phyloP scores from a whole-genome alignment of 2,113 vertebrate genomes.

The Lontra canadensis region DNA sequence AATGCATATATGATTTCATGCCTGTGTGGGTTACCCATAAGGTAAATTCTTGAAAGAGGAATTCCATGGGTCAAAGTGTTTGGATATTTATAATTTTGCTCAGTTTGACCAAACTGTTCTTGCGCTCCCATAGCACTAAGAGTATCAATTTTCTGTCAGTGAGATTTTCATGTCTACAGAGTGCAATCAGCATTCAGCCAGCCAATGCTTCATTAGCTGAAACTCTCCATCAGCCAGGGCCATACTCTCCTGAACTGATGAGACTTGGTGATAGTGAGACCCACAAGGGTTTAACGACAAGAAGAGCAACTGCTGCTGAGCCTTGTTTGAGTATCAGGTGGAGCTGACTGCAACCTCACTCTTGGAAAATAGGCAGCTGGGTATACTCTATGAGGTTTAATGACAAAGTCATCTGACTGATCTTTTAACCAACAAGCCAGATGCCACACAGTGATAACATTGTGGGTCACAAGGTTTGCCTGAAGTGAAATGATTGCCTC shows the following conservation, averaged over 20 bases:
- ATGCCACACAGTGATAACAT: background rate
- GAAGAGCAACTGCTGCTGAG: background rate
- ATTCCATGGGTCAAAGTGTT: background rate
- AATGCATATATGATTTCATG: background rate
- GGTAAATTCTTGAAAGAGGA: background rate
- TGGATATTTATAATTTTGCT: background rate
- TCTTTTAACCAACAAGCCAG: background rate
- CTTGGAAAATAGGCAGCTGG: background rate
- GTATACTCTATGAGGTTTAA: background rate
- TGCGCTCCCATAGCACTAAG: background rate
- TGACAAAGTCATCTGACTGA: background rate
- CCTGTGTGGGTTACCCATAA: rapidly evolving
- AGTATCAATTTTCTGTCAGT: background rate
- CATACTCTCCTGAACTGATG: background rate
- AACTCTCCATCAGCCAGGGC: background rate
- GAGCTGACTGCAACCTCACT: background rate
- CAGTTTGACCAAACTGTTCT: background rate
- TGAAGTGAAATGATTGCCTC: background rate
- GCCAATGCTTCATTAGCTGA: background rate
- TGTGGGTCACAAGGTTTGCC: background rate
- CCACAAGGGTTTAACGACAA: background rate
- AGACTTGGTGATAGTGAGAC: background rate
- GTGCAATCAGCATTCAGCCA: background rate
- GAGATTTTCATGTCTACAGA: background rate
- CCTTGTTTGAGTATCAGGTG: background rate